Evolutionary conservation across 1,140 invertebrate species (phyloP), one percentile per base, ranked within the genome.

Genomic region (Leptopilina boulardi): DNA sequence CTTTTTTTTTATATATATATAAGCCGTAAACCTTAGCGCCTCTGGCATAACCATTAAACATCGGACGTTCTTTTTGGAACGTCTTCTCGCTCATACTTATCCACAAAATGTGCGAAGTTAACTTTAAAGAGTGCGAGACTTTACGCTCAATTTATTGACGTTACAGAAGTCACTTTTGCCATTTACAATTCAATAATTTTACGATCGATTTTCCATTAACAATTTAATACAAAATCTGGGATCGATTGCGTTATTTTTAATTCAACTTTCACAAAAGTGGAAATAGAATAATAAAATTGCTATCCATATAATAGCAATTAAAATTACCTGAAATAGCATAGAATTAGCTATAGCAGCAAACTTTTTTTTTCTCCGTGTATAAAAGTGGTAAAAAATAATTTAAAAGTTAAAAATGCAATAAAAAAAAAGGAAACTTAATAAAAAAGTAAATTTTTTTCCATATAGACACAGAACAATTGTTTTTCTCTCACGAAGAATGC

Each of bases 1-100:
- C 71, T 19, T 51, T 71, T 56, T 79, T 79, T 44, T 79, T 79
- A n/a, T n/a, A n/a, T n/a, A n/a, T n/a, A n/a, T 74, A 79, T 79
- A 74, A 18, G 51, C 41, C 75, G 75, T 76, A 76, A 79, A 76
- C 30, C 51, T 74, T 74, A 76, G 73, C 71, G 72, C 59, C 38
- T 30, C 72, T 56, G 66, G 72, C 19, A 51, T 66, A 66, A 30
- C 78, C 75, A 76, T 79, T 73, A 79, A 79, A 79, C 51, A 79
- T 72, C 30, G 72, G 75, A 76, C 73, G 74, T 76, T 76, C 78
- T 71, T 41, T 71, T 41, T 54, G 73, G 72, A 76, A 72, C 59
- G 72, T 79, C 72, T 79, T 72, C 59, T 76, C 71, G 54, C 73
- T 76, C 75, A 74, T 66, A 79, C 54, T 73, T 76, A 79, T 79